Conservation (phyloP, 2,113 vertebrate species). For the Silurus glanis region DNA sequence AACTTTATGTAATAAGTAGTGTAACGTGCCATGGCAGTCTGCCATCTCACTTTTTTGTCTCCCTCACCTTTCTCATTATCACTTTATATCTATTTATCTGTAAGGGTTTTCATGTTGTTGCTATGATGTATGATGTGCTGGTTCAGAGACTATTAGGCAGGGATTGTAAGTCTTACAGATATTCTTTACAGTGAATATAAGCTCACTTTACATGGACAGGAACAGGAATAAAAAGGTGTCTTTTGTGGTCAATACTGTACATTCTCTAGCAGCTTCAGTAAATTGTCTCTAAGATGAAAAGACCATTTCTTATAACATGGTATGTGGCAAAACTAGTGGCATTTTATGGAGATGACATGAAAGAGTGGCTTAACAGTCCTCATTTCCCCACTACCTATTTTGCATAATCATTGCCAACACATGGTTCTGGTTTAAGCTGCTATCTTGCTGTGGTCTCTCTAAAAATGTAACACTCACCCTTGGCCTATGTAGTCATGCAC, state of each 20-base stretch:
- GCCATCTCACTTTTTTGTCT: slow-evolving; percentile 15
- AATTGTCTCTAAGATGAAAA: slow-evolving; percentile 14
- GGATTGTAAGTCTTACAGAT: slow-evolving; percentile 29
- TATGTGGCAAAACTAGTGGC: slow-evolving; percentile 9
- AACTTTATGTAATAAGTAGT: slow-evolving; percentile 13
- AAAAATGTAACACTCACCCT: slow-evolving; percentile 30
- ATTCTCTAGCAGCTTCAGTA: background rate
- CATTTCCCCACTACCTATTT: slow-evolving; percentile 29
- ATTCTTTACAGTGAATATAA: slow-evolving; percentile 24
- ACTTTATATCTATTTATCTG: background rate
- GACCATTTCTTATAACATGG: background rate
- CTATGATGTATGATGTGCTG: background rate
- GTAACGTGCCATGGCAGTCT: slow-evolving; percentile 16
- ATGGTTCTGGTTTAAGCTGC: background rate
- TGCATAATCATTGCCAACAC: slow-evolving; percentile 37
- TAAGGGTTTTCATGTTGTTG: background rate
- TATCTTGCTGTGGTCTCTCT: background rate
- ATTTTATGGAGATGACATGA: background rate
- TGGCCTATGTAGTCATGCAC: slow-evolving; percentile 29
- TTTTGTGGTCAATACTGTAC: background rate
- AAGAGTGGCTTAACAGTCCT: background rate
- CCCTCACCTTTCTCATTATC: background rate
- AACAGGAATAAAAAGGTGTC: slow-evolving; percentile 26
- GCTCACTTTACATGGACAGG: slow-evolving; percentile 19
- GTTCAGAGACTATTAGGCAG: background rate